Evolutionary conservation across 1,140 invertebrate genomes (phyloP), one percentile per base, ranked within the genome.

Genomic region (Theocolax elegans): DNA sequence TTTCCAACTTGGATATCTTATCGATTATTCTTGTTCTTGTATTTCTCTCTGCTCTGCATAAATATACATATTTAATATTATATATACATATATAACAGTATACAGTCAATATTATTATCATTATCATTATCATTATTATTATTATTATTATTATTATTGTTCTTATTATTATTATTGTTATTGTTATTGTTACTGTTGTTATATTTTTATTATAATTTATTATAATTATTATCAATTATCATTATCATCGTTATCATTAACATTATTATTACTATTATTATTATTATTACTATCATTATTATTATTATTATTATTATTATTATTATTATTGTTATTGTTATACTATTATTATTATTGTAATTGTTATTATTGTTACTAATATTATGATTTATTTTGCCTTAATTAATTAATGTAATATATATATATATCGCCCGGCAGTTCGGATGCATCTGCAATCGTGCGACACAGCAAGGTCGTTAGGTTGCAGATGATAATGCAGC

Each of bases 1-100:
- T 75, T 78, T 75, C 56, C 10, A 68, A 75, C 67, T 75, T 73
- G 49, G 75, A 78, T 76, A 77, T 77, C 77, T 79, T 79, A 81
- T 80, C 77, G 77, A 81, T 83, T 84, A 81, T 80, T 80, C 73
- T 81, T 75, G 73, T 80, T 79, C 74, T 79, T 78, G 75, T 80
- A 79, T 76, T 82, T 82, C 78, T 83, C 78, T 83, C 83, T 82
- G 77, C 79, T 83, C 79, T 85, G 81, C 80, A 83, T 82, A 77
- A 76, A 71, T 81, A 82, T 81, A 75, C 73, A 81, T 75, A 77
- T 73, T 77, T 75, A 75, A 71, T 77, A 77, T 67, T 72, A 65
- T 65, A 74, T 75, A 74, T 72, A 71, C 64, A 71, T 75, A 75
- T 54, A 67, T 53, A 54, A 64, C 29, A 59, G 44, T 53, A 65